Evolutionary conservation across 53 echinoderm and acorn worm genomes (phyloP), one percentile per base, ranked within the genome.

Genomic region (Arbacia lixula): DNA sequence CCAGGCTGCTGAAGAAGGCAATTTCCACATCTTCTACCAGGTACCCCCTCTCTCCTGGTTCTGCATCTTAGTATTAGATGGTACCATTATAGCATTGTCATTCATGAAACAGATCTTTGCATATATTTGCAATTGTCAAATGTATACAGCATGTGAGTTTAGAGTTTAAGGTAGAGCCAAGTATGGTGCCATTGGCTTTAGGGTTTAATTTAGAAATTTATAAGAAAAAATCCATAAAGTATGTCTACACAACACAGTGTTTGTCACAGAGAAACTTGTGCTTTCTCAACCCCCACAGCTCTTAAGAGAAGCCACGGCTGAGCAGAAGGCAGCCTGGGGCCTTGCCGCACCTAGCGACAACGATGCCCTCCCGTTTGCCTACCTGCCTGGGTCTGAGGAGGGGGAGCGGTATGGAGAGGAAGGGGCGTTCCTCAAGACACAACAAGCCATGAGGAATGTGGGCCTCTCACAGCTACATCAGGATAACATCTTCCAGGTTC

Each of bases 1-100:
- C 75, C 96, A 93, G 64, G 85, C 87, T 32, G 73, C 41, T 5
- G 86, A 71, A 31, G 96, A 91, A 55, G 89, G 87, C 30, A 96
- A 89, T 64, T 96, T 96, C 51, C 93, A 96, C 54, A 93, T 93
- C 49, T 96, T 93, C 55, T 95, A 95, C 60, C 95, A 95, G 85
- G 95, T 95, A 60, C 57, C 21, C 57, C n/a, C 12, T 56, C 21
- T 56, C 12, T 56, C 12, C 5, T 56, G 14, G 14, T 14, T 10
- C 14, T 46, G 46, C 46, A 46, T 46, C 8, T 10, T 14, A 46
- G 46, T 46, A n/a, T n/a, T n/a, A n/a, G n/a, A n/a, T n/a, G n/a
- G n/a, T n/a, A n/a, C 28, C 6, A 66, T 67, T 29, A 77, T 40
- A 72, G 26, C 8, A 4, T 19, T 34, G 20, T 26, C 27, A 41